Conservation (phyloP, 2,113 vertebrate genomes). For the Poeciliopsis occidentalis region DNA sequence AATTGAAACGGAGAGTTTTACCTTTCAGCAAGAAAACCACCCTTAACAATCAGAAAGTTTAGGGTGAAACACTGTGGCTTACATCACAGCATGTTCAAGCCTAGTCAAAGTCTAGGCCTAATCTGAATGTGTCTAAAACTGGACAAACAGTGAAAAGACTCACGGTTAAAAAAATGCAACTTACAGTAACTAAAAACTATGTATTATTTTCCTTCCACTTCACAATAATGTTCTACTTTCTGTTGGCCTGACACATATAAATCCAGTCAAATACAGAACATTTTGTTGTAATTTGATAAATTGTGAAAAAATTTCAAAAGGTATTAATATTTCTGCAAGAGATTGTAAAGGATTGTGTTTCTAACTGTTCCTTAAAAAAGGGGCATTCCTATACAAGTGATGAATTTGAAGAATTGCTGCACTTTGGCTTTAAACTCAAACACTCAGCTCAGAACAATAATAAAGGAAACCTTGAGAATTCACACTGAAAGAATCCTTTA, state of each 20-base stretch:
- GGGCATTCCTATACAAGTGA: constrained; percentile 7
- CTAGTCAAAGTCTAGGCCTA: neutral
- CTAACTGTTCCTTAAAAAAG: constrained; percentile 34
- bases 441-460: constrained; percentile 49
- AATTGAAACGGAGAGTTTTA: no score
- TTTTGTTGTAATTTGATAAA: neutral
- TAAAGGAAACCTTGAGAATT: neutral
- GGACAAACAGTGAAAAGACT: neutral
- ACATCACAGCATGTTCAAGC: neutral
- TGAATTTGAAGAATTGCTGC: neutral
- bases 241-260: neutral
- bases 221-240: neutral
- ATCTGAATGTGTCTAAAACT: neutral
- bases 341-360: constrained; percentile 21
- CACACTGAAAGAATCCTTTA: no score
- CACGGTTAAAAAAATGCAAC: neutral
- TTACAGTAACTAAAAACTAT: neutral
- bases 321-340: neutral
- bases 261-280: neutral
- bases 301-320: neutral
- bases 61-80: no score
- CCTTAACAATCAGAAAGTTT: neutral
- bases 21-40: neutral
- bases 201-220: neutral
- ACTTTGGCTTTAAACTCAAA: neutral